Percentiles rank a stretch among this genome's conserved stretches.
Evolutionary conservation across 1,140 invertebrate genomes (phyloP).

Genomic region (Anastrepha ludens): DNA sequence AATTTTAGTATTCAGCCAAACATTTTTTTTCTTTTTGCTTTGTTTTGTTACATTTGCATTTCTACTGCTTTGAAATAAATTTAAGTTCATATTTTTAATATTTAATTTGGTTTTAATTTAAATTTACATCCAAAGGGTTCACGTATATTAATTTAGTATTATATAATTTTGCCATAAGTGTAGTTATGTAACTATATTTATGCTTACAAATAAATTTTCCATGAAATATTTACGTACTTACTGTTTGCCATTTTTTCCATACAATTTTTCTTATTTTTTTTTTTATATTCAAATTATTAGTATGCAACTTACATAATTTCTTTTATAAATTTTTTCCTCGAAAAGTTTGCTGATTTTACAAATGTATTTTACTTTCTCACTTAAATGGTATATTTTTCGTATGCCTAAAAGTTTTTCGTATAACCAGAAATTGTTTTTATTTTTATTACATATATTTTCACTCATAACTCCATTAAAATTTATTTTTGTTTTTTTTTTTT

Average conservation of each 20-base stretch:
- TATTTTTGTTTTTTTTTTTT: neutral
- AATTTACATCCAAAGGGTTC: conserved; percentile 56
- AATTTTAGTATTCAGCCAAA: conserved; percentile 54
- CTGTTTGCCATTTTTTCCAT: neutral
- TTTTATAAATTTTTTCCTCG: conserved; percentile 29
- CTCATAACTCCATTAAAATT: neutral
- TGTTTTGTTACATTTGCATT: conserved; percentile 29
- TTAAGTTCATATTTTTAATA: conserved; percentile 54
- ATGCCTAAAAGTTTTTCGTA: conserved; percentile 45
- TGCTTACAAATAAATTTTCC: conserved; percentile 42
- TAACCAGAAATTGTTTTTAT: conserved; percentile 45
- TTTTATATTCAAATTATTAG: conserved; percentile 28
- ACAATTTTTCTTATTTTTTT: conserved; percentile 9
- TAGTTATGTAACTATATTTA: neutral
- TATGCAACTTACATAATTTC: neutral
- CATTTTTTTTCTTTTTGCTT: conserved; percentile 49
- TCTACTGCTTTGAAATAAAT: conserved; percentile 39
- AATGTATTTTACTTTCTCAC: neutral
- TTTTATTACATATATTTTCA: conserved; percentile 30
- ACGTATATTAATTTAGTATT: neutral
- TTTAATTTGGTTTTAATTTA: conserved; percentile 44
- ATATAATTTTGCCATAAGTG: conserved; percentile 52
- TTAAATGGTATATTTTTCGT: conserved; percentile 21
- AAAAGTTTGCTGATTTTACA: conserved; percentile 32
- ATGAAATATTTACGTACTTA: conserved; percentile 45